Evolutionary conservation across 2,113 vertebrate genomes (phyloP).

Genomic region (Melanocharis versteri): DNA sequence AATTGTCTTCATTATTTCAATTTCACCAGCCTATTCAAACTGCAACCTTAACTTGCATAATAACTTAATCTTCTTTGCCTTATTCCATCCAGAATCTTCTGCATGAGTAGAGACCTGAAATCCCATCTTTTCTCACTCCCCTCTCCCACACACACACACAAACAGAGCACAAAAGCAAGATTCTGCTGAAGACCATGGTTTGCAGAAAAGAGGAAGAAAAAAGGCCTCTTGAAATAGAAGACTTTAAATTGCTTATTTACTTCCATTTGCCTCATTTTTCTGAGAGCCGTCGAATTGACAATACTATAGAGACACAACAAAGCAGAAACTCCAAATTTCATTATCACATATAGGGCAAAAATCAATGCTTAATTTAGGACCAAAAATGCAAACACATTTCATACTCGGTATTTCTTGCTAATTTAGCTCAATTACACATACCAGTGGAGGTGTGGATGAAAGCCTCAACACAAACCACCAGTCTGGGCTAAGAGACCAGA

Average conservation of each 20-base stretch:
- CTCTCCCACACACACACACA: not conserved
- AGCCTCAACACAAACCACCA: not conserved
- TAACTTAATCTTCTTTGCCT: not conserved
- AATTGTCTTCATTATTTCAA: not conserved
- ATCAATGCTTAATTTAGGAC: not conserved
- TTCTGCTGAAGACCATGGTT: not conserved
- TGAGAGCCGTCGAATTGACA: not conserved
- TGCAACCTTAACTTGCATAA: not conserved
- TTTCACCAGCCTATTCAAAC: not conserved
- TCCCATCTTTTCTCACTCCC: not conserved
- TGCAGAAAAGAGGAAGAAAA: not conserved
- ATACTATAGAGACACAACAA: not conserved
- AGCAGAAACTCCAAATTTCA: not conserved
- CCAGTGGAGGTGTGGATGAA: not conserved
- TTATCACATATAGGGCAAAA: not conserved
- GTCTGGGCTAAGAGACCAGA: not conserved
- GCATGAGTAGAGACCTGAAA: not conserved
- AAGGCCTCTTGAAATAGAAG: not conserved
- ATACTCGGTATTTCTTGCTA: not conserved
- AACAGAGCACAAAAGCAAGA: not conserved
- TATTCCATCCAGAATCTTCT: not conserved
- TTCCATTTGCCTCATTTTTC: not conserved
- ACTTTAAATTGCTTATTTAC: not conserved
- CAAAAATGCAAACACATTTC: not conserved
- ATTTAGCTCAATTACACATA: not conserved